These are phyloP conservation scores for Siphonodentalium dalli DNA, from an alignment of 2,888 invertebrate genomes.

Conservation along the genomic window DNA sequence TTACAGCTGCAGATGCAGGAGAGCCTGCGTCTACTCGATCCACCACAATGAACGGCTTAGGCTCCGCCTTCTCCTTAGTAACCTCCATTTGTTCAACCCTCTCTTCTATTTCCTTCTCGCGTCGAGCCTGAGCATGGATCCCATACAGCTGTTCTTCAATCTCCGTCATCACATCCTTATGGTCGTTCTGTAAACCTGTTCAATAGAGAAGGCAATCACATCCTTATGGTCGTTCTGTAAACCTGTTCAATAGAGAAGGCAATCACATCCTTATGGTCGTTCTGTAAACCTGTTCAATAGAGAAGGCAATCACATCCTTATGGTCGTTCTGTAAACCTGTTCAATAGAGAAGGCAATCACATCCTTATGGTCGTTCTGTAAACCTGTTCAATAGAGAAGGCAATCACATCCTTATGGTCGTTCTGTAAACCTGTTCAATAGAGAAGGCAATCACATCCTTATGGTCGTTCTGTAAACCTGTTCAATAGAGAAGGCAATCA, in stretches of 20 bases:
- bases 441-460: no score
- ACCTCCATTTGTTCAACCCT: conserved; percentile 1
- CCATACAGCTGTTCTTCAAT: conserved; percentile 81
- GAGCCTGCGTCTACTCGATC: conserved; percentile 78
- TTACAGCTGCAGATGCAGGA: conserved; percentile 83
- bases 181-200: conserved; percentile 86
- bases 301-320: no score
- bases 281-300: no score
- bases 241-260: no score
- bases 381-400: no score
- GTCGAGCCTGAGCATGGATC: conserved; percentile 64
- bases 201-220: conserved; percentile 10
- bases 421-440: no score
- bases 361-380: no score
- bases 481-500: no score
- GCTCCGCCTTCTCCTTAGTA: neutral
- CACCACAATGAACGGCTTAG: conserved; percentile 74
- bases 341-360: no score
- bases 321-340: neutral
- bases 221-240: neutral
- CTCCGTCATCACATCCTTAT: conserved; percentile 80
- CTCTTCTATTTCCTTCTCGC: conserved; percentile 20
- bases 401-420: no score
- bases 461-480: no score
- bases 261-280: no score